Conservation (phyloP, 2,888 invertebrate species). For the Rhagium mordax region DNA sequence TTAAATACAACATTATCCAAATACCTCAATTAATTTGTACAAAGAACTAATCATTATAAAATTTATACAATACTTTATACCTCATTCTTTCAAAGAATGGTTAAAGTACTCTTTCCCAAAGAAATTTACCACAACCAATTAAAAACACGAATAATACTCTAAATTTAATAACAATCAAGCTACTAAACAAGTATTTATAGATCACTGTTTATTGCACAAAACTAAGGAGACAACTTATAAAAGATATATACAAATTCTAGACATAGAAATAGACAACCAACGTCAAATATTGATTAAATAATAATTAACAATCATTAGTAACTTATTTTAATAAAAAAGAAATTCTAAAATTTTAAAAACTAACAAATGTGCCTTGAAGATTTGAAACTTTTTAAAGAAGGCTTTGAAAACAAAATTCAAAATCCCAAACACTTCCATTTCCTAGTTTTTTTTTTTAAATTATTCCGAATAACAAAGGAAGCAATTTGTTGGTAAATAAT, state of each 20-base stretch:
- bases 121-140: slow-evolving; percentile 19
- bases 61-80: slow-evolving; percentile 21
- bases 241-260: neutral
- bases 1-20: slow-evolving; percentile 8
- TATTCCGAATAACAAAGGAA: no score
- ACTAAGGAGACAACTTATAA: neutral
- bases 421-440: no score
- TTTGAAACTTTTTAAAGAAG: no score
- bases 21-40: slow-evolving; percentile 14
- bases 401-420: no score
- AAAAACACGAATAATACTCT: slow-evolving; percentile 18
- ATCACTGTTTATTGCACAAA: slow-evolving; percentile 31
- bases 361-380: no score
- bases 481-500: no score
- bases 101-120: slow-evolving; percentile 18
- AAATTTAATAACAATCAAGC: slow-evolving; percentile 21
- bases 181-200: slow-evolving; percentile 26
- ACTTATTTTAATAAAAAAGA: no score
- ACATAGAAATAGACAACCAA: neutral
- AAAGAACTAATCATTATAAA: neutral
- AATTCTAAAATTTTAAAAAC: no score
- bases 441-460: no score
- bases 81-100: slow-evolving; percentile 16
- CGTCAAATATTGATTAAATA: slow-evolving; percentile 4
- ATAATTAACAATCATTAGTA: no score